Base-by-base conservation (phyloP, 2,113 vertebrate species). In the Monopterus albus region DNA sequence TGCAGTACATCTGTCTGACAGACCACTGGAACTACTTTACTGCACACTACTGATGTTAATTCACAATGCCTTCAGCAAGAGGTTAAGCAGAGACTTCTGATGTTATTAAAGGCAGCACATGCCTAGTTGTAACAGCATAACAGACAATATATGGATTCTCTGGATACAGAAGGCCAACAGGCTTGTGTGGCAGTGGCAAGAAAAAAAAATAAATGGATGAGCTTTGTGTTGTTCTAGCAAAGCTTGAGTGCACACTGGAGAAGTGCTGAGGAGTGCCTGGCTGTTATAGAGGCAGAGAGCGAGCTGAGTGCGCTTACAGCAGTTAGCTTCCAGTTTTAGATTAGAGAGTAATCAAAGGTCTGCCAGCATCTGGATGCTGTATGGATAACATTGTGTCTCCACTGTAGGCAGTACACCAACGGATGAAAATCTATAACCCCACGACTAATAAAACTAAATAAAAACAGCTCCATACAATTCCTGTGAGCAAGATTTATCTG, bases 241-340 rank as follows among this genome's bases (percentile, higher is more conserved):
- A 73, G 82, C 75, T 45, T 18, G 61, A 73, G 74, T 53, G 69
- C 29, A 43, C 17, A 31, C 13, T 29, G 60, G 13, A 68, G 56
- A 59, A 65, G 53, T 56, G 62, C 9, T 6, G 57, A 64, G 46
- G 50, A 65, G 79, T 33, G 49, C 14, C 20, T 6, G 42, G 81
- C 64, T 60, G 63, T 14, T 55, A 76, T 21, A 1, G 35, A 76
- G 28, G 55, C 55, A 57, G 56, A 62, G 33, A 38, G 46, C 38
- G 15, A 20, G 69, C 70, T 68, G 50, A 78, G 78, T 29, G 52
- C 31, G 71, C 75, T 81, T 57, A 65, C 65, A 85, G 75, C 58
- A 20, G 78, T 83, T 79, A 83, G 76, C 55, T 71, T 74, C 71
- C 52, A 36, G 65, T 82, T 78, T 81, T 59, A 85, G 87, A 89